A percentile compares a stretch with the other conserved stretches of the same genome.
phyloP scores from a whole-genome alignment of 2,888 invertebrate genomes.

The Hesperia comma region DNA sequence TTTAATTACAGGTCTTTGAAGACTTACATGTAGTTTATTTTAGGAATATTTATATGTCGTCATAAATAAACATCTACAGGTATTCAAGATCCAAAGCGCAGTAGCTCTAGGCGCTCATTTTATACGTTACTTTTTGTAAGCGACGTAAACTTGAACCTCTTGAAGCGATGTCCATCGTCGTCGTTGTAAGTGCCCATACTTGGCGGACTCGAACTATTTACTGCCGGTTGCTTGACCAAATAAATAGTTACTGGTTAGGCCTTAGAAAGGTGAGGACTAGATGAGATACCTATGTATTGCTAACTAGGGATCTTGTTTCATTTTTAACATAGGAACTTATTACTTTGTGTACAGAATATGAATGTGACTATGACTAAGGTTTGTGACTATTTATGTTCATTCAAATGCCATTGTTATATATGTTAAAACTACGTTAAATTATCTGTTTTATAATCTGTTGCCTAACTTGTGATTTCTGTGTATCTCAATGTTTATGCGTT shows the following conservation, averaged over 20 bases:
- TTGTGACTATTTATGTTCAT: no score
- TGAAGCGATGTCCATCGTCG: constrained; percentile 17
- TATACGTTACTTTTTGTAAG: constrained; percentile 10
- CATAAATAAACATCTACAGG: no score
- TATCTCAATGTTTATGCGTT: no score
- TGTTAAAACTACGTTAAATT: no score
- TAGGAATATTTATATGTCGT: no score
- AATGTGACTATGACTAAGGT: no score
- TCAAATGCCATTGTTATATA: no score
- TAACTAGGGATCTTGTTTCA: neutral
- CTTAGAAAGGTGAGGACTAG: constrained; percentile 6
- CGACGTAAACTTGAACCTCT: constrained; percentile 21
- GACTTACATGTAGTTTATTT: no score
- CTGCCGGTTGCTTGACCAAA: constrained; percentile 23
- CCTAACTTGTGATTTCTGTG: no score
- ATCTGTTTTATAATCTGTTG: no score
- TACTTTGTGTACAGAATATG: neutral
- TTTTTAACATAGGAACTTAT: neutral
- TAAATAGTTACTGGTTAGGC: constrained; percentile 3
- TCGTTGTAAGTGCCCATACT: constrained; percentile 19
- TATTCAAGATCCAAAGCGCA: no score
- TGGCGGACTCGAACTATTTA: constrained; percentile 15
- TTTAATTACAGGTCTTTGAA: no score
- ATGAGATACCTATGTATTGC: neutral
- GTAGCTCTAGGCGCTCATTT: neutral